These are phyloP conservation scores for Poeciliopsis turneri DNA, from an alignment of 2,797 vertebrate species.

Conservation along the genomic window DNA sequence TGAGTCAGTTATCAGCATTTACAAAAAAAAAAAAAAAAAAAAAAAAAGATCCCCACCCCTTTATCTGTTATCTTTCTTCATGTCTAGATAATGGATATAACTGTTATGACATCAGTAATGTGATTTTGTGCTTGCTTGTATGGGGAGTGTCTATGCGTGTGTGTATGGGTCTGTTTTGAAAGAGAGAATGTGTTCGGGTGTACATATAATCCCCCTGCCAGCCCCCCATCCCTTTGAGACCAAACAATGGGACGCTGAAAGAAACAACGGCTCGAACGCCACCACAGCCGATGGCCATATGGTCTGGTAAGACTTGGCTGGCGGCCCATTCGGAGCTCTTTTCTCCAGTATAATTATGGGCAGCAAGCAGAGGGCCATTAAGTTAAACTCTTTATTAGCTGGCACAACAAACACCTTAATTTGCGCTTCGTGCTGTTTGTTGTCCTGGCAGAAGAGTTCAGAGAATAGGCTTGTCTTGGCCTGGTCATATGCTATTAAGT, in stretches of 20 bases:
- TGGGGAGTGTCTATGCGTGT: conserved; percentile 37
- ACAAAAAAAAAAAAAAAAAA: not conserved
- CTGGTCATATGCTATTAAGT: not conserved
- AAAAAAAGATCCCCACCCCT: not conserved
- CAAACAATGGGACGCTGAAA: conserved; percentile 74
- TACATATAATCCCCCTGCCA: conserved; percentile 65
- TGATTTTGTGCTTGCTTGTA: conserved; percentile 54
- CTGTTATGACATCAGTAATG: conserved; percentile 59
- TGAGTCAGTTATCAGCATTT: not conserved
- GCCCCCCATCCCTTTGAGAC: conserved; percentile 61
- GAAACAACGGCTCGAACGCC: conserved; percentile 70
- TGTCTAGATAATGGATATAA: conserved; percentile 38
- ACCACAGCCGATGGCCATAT: conserved; percentile 67
- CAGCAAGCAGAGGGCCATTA: conserved; percentile 54
- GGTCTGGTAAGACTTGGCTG: conserved; percentile 65
- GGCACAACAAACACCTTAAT: conserved; percentile 42
- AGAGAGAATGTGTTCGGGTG: conserved; percentile 69
- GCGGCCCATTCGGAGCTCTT: conserved; percentile 53
- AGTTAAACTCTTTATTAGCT: conserved; percentile 52
- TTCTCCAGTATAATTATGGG: conserved; percentile 48
- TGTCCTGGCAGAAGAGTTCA: conserved; percentile 12
- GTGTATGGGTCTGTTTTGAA: conserved; percentile 61
- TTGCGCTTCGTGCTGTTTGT: not conserved
- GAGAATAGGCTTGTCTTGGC: not conserved
- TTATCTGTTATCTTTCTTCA: conserved; percentile 12